Evolutionary conservation across 2,113 vertebrate genomes (phyloP), one percentile per base, ranked within the genome.

Genomic region (Diphyllodes magnificus): DNA sequence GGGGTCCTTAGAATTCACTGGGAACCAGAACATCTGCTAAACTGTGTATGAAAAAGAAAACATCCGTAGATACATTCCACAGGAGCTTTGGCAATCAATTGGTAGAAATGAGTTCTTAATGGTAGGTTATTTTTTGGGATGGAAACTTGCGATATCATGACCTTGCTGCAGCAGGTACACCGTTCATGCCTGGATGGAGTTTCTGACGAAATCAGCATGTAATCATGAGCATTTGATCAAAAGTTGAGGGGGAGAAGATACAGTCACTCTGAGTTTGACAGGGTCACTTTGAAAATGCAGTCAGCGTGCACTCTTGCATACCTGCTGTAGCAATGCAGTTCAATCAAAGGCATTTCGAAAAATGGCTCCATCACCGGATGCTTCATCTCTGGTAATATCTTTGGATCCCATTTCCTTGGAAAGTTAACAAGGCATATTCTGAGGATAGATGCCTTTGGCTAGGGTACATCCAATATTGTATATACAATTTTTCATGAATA

Each of bases 221-320:
- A 92, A 96, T 97, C 97, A 96, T 42, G 88, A 97, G 95, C 73
- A 76, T 96, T 97, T 96, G 89, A 90, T 96, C 91, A 94, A 95
- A 97, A 80, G 93, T 95, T 97, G 82, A 93, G 82, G 69, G 47
- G 81, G 83, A 91, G 93, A 91, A 95, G 82, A 84, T 82, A 47
- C 72, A 95, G 92, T 59, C 88, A 80, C 73, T 93, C 7, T 44
- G 80, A 82, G 82, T 75, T 57, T 96, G 85, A 88, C 65, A 83
- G 82, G 96, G 92, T 94, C 93, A 97, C 95, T 96, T 97, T 97
- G 93, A 95, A 63, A 96, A 86, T 78, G 90, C 92, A 89, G 42
- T 82, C 91, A 84, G 93, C 57, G 50, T 94, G 92, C 83, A 75
- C 63, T 93, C 89, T 64, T 95, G 66, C 82, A 91, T 95, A 42